phyloP scores from a whole-genome alignment of 2,888 invertebrate genomes.

The Apamea anceps region DNA sequence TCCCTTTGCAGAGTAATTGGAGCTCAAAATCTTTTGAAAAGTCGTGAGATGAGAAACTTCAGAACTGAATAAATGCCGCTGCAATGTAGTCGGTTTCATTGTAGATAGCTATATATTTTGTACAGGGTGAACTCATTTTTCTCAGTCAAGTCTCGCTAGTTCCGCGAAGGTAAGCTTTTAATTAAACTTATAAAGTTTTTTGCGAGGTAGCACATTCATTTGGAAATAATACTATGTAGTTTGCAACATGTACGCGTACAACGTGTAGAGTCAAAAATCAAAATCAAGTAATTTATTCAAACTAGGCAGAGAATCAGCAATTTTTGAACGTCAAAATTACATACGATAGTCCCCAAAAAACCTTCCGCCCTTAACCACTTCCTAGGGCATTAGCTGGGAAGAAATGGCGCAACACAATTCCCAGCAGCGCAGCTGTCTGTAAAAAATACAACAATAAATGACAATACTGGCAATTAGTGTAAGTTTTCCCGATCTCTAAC shows the following conservation, averaged over 20 bases:
- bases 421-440: not conserved
- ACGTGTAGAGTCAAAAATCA: not conserved
- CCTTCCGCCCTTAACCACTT: not conserved
- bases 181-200: constrained; percentile 47
- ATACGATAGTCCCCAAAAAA: not conserved
- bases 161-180: constrained; percentile 43
- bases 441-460: not conserved
- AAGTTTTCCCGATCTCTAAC: not conserved
- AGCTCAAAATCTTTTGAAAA: constrained; percentile 53
- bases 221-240: not conserved
- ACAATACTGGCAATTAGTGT: not conserved
- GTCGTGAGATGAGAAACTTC: constrained; percentile 38
- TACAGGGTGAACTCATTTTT: constrained; percentile 38
- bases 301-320: not conserved
- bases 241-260: not conserved
- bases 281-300: not conserved
- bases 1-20: constrained; percentile 53
- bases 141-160: constrained; percentile 27
- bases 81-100: constrained; percentile 23
- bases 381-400: not conserved
- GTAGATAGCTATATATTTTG: constrained; percentile 11
- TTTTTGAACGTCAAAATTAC: not conserved
- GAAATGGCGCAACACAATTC: not conserved
- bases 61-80: constrained; percentile 37
- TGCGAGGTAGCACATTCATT: constrained; percentile 17